Evolutionary conservation across 2,113 vertebrate genomes (phyloP).

Genomic region (Dunckerocampus dactyliophorus): DNA sequence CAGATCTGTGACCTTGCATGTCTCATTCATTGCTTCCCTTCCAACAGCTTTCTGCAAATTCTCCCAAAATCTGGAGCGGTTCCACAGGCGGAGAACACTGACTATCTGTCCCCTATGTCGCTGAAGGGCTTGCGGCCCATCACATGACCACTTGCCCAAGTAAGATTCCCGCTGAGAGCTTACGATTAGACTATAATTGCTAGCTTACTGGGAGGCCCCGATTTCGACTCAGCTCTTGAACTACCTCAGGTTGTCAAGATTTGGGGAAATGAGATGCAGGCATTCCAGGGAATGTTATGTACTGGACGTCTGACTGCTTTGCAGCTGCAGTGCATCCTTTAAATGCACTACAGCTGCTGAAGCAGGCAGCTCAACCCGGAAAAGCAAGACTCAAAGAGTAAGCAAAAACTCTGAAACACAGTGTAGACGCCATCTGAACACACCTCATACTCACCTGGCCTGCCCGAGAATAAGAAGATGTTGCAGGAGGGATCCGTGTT

Average conservation of each 20-base stretch:
- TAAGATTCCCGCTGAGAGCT: constrained; percentile 32
- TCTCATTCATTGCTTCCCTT: not conserved
- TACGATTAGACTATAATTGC: constrained; percentile 44
- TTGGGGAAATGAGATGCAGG: constrained; percentile 11
- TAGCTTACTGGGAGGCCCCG: constrained; percentile 26
- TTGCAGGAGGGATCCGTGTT: no score
- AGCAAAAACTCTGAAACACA: constrained; percentile 45
- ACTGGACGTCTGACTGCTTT: constrained; percentile 3
- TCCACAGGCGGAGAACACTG: constrained; percentile 10
- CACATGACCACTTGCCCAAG: constrained; percentile 36
- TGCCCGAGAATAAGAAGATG: no score
- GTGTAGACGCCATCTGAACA: no score
- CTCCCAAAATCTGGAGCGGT: not conserved
- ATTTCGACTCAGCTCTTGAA: constrained; percentile 34
- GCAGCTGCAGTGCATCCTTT: constrained; percentile 47
- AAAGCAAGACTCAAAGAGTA: constrained; percentile 59
- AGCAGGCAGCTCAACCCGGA: constrained; percentile 26
- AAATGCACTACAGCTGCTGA: no score
- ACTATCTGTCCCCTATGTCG: constrained; percentile 38
- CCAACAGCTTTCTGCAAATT: constrained; percentile 7
- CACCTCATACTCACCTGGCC: no score
- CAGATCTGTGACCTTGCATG: no score
- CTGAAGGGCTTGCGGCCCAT: constrained; percentile 42
- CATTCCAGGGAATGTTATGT: constrained; percentile 24
- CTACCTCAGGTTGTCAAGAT: constrained; percentile 26